phyloP scores from a whole-genome alignment of 1,140 invertebrate species.

The Drosophila mojavensis region DNA sequence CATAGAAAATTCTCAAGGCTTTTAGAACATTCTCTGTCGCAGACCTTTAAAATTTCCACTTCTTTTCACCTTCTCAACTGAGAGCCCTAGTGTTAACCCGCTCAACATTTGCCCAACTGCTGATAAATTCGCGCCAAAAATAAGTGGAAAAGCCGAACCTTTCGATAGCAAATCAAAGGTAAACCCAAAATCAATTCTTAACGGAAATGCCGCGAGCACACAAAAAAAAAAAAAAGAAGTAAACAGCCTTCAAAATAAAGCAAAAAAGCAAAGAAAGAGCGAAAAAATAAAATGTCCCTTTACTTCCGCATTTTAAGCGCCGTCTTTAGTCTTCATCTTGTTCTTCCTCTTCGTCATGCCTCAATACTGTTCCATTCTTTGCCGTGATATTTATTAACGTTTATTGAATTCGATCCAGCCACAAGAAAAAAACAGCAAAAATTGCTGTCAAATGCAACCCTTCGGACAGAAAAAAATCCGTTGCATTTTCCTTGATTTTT shows the following conservation, averaged over 20 bases:
- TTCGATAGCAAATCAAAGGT: slow-evolving; percentile 34
- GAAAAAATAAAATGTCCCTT: slow-evolving; percentile 45
- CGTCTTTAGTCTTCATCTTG: slow-evolving; percentile 26
- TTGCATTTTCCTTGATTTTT: slow-evolving; percentile 72
- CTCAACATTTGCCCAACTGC: slow-evolving; percentile 19
- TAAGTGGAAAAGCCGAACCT: neutral
- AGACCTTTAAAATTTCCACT: neutral
- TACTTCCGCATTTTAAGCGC: slow-evolving; percentile 73
- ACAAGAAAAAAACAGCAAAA: slow-evolving; percentile 46
- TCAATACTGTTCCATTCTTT: slow-evolving; percentile 17
- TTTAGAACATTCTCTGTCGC: no score
- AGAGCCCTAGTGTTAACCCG: neutral
- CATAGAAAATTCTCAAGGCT: no score
- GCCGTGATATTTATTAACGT: slow-evolving; percentile 72
- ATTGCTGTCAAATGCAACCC: slow-evolving; percentile 72
- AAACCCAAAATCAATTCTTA: slow-evolving; percentile 49
- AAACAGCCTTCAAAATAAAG: slow-evolving; percentile 25
- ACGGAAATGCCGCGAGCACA: slow-evolving; percentile 62
- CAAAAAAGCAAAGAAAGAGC: neutral
- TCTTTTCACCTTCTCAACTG: neutral
- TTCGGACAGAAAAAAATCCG: slow-evolving; percentile 47
- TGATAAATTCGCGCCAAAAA: slow-evolving; percentile 43
- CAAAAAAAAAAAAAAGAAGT: slow-evolving; percentile 1
- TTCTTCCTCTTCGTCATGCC: neutral
- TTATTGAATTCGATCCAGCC: slow-evolving; percentile 78